phyloP scores from a whole-genome alignment of 2,113 vertebrate species.

The Chaenocephalus aceratus region DNA sequence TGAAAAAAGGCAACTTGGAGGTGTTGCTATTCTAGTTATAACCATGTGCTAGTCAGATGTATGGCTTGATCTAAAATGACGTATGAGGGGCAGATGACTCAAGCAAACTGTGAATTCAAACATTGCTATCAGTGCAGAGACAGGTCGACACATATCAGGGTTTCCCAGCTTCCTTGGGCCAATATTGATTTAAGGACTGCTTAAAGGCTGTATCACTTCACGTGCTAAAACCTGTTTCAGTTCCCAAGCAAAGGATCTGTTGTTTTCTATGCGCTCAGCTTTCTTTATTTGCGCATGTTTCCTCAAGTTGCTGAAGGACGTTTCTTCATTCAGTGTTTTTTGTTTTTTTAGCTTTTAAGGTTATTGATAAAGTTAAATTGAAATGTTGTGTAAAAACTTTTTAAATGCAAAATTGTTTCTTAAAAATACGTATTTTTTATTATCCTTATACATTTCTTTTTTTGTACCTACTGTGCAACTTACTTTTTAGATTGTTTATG shows the following conservation, averaged over 20 bases:
- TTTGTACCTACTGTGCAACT: too few relatives aligned
- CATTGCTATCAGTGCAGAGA: conserved; percentile 45
- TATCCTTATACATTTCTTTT: too few relatives aligned
- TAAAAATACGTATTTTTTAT: too few relatives aligned
- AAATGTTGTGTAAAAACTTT: too few relatives aligned
- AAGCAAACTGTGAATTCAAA: conserved; percentile 21
- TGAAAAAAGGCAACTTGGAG: background rate
- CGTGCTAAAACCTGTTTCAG: background rate
- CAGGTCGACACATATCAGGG: background rate
- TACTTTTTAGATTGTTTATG: too few relatives aligned
- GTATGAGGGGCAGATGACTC: background rate
- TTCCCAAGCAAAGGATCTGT: too few relatives aligned
- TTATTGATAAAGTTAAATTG: too few relatives aligned
- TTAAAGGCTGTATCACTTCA: background rate
- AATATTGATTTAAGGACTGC: conserved; percentile 51
- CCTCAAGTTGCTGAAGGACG: too few relatives aligned
- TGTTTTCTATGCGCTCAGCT: background rate
- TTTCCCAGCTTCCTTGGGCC: background rate
- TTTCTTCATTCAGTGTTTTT: too few relatives aligned
- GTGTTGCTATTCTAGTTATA: background rate
- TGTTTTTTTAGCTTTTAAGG: too few relatives aligned
- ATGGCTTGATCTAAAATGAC: background rate
- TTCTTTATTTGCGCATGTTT: too few relatives aligned
- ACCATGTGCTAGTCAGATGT: background rate
- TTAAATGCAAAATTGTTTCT: too few relatives aligned